Base-by-base conservation (phyloP, 2,113 vertebrate genomes). In the Xiphophorus couchianus region DNA sequence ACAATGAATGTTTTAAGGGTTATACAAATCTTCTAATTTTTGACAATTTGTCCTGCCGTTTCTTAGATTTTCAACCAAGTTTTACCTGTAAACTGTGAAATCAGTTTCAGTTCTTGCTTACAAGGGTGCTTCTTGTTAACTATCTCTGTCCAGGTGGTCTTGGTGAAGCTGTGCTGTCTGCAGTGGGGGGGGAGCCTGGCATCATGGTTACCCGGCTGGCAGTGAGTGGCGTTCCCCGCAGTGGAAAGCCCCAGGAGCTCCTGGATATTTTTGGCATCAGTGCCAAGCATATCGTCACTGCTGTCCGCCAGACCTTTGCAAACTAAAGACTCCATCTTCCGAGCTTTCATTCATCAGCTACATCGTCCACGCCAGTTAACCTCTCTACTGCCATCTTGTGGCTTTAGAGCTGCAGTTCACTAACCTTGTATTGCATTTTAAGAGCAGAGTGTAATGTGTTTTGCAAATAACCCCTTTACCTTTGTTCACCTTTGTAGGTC, bases 251-350 rank as follows among this genome's bases (percentile, higher is more conserved):
- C 33, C 74, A 91, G 2, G 95, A 97, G 87, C 90, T 97, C 64
- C 86, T 97, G 19, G 95, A 96, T 84, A 15, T 93, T 30, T 96
- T 94, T 64, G 95, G 94, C 76, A 96, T 97, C 87, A 95, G 95
- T 66, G 92, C 96, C 29, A 95, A 95, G 84, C 82, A 88, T 77
- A 97, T 97, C 35, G 84, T 86, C 9, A 77, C 84, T 0, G 91
- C 96, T 4, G 96, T 96, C 78, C 95, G 88, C 71, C 64, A 90
- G 62, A 93, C 82, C 81, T 91, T 96, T 44, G 93, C 93, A 69
- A 96, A 95, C 86, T 95, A 74, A 94, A 61, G 28, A 75, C 62
- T 1, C 11, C 37, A 7, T 10, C 51, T 58, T 69, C 69, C 60
- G 5, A 0, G 2, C 30, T 71, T 33, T 35, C n/a, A 64, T 61